Evolutionary conservation across 2,113 vertebrate species (phyloP), one percentile per base, ranked within the genome.

Genomic region (Eptesicus fuscus): DNA sequence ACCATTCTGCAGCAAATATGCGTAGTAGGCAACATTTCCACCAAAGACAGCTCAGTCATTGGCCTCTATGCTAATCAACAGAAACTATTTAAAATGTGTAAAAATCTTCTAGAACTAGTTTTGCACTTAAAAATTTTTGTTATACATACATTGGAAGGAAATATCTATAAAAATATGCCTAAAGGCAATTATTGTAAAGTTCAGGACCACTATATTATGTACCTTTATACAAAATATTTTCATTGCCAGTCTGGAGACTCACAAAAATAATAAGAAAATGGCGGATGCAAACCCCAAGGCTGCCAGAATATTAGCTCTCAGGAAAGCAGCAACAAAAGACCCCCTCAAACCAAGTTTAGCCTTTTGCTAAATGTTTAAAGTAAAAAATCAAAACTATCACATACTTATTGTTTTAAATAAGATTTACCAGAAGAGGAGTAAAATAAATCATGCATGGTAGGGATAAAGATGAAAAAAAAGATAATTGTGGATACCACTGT

Each of bases 91-190:
- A 30, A 93, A 89, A 5, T 53, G 5, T 69, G 76, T 83, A 88
- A 79, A 56, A 5, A 70, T 44, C 16, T 95, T 65, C 25, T 40
- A 70, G 9, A 83, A 74, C 16, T 76, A 71, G 44, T 47, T 44
- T 83, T 91, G 47, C 37, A 90, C 92, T 93, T 93, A 4, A 40
- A 96, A 65, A 53, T 53, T 56, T 56, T 87, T 94, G 17, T 70
- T 91, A 65, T 83, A n/a, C 73, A 14, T 69, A 53, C 37, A n/a
- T 59, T 83, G 69, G 42, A 76, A 59, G n/a, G 9, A 18, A 83
- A 76, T 51, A 49, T n/a, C 0, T 82, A 67, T 40, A 63, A 90
- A 89, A 78, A 78, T 32, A 44, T 2, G 61, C n/a, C 14, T 80
- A 82, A 77, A 90, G 47, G 4, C 49, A 85, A n/a, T 79, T 95